Evolutionary conservation across 1,140 invertebrate genomes (phyloP).

Genomic region (Caenorhabditis latens): DNA sequence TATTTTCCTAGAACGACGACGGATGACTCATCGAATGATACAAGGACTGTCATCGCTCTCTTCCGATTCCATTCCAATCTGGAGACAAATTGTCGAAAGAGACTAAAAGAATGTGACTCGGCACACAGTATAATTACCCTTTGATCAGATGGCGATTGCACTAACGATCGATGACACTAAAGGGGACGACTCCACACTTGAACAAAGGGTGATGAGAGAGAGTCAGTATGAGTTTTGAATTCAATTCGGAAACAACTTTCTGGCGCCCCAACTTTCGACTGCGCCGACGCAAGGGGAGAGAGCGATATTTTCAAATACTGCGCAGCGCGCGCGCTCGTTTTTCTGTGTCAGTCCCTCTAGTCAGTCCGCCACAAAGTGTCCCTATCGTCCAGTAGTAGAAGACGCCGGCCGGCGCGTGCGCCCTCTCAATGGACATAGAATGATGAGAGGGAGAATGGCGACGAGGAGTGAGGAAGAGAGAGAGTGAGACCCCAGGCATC

Average conservation of each 20-base stretch:
- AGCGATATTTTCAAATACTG: constrained; percentile 48
- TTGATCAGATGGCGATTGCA: neutral
- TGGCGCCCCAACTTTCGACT: too few relatives aligned
- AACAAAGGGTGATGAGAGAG: neutral
- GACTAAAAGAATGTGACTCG: neutral
- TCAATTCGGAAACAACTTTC: constrained; percentile 45
- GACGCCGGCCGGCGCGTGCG: constrained; percentile 27
- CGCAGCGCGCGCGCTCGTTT: constrained; percentile 16
- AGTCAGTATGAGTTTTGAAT: constrained; percentile 8
- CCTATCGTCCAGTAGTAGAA: constrained; percentile 48
- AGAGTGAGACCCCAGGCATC: constrained; percentile 7
- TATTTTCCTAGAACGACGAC: neutral
- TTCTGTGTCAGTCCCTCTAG: constrained; percentile 26
- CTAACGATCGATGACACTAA: constrained; percentile 41
- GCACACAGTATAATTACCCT: constrained; percentile 2
- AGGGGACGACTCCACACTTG: neutral
- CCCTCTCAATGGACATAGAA: constrained; percentile 37
- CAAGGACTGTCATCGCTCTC: neutral
- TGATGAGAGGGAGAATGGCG: neutral
- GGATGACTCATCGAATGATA: neutral
- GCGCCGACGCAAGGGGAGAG: neutral
- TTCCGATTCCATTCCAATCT: neutral
- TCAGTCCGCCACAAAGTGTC: constrained; percentile 34
- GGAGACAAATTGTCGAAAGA: neutral
- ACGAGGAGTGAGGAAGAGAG: neutral